Evolutionary conservation across 2,113 vertebrate genomes (phyloP), one percentile per base, ranked within the genome.

Genomic region (Isichthys henryi): DNA sequence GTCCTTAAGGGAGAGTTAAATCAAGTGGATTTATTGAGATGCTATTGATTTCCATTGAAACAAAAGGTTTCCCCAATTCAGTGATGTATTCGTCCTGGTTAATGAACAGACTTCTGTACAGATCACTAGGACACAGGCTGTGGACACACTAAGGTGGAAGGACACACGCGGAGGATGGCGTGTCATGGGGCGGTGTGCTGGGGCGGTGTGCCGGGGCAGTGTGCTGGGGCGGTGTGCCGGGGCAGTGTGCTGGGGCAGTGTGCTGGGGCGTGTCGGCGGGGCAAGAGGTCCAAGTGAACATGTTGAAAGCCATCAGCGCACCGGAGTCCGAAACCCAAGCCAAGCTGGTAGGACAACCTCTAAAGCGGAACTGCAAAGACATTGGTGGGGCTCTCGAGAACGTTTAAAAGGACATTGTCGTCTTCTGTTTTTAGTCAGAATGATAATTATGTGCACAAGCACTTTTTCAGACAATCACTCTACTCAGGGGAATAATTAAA

Each of bases 401-500:
- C 50, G 1, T 84, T 84, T 27, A 35, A 56, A 87, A 87, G 31
- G 13, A 52, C n/a, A 31, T 35, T 31, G 7, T 87, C 85, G 3
- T 48, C 45, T 84, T 87, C 31, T 53, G 49, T 35, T 87, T 87
- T 87, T 21, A 87, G 50, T 53, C 50, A 87, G 23, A 31, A 53
- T 48, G 31, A 53, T 86, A 52, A 86, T 87, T 87, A 87, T 53
- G 27, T 35, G 50, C 85, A 86, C 84, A 27, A 86, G 84, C 48
- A 53, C 50, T 52, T 87, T 43, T 87, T n/a, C 23, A 87, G 50
- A 53, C 85, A 39, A 35, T 53, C 85, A 5, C 85, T 35, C 50
- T 87, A 35, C 85, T 87, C 50, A 35, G 85, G 74, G 49, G 85
- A 87, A 87, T 87, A 87, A 87, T 87, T 52, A 53, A 87, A 87